These are phyloP conservation scores for Protobothrops mucrosquamatus DNA, from an alignment of 2,113 vertebrate genomes.

Conservation along the genomic window DNA sequence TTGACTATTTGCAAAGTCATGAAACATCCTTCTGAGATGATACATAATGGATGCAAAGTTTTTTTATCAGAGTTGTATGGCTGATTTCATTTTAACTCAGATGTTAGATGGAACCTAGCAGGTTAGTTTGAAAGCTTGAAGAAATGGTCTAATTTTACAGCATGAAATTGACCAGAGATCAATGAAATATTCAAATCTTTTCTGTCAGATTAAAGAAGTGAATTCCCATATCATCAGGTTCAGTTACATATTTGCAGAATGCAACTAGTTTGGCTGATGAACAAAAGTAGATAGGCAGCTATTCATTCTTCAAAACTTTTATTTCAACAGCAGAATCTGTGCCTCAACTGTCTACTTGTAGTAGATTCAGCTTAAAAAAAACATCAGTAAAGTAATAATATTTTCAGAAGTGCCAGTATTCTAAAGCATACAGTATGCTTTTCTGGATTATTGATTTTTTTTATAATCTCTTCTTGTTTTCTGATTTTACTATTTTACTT, in stretches of 20 bases:
- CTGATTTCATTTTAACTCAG: too few species aligned
- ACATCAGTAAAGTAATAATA: background rate
- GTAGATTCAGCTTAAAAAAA: background rate
- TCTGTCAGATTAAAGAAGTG: background rate
- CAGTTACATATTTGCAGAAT: background rate
- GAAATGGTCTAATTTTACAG: too few species aligned
- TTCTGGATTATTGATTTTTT: background rate
- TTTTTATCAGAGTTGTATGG: too few species aligned
- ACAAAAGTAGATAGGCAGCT: background rate
- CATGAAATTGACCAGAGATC: too few species aligned
- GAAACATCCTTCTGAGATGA: too few species aligned
- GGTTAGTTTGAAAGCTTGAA: too few species aligned
- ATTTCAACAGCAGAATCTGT: background rate
- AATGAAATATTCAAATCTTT: background rate
- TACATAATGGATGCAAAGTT: too few species aligned
- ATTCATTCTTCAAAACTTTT: background rate
- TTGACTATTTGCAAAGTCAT: too few species aligned
- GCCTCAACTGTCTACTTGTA: background rate
- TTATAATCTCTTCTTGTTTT: background rate
- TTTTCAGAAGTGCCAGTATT: background rate
- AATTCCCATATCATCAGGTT: background rate
- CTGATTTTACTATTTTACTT: background rate
- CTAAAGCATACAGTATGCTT: background rate
- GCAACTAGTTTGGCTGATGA: background rate
- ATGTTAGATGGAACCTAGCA: too few species aligned